Percentiles rank a stretch among this genome's conserved stretches.
Conservation (phyloP, 2,888 invertebrate species). For the Hydrotaea cyrtoneurina region DNA sequence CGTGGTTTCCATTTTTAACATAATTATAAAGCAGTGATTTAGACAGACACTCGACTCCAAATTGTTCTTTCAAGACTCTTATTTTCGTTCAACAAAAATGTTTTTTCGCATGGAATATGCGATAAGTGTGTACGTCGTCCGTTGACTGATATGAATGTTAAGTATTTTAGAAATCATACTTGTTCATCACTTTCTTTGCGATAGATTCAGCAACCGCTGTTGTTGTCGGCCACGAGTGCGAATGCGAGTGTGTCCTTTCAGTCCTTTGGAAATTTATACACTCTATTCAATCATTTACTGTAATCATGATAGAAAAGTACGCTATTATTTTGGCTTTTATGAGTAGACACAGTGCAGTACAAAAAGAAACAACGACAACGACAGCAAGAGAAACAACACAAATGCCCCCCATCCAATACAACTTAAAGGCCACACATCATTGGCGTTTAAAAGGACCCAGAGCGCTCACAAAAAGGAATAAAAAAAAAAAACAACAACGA, state of each 20-base stretch:
- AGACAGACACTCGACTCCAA: too few species aligned
- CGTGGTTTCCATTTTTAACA: too few species aligned
- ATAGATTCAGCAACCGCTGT: neutral
- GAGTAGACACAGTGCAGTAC: slow-evolving; percentile 13
- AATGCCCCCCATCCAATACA: slow-evolving; percentile 38
- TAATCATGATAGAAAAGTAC: slow-evolving; percentile 42
- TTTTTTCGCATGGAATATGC: too few species aligned
- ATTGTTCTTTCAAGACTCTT: too few species aligned
- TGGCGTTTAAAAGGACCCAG: slow-evolving; percentile 52
- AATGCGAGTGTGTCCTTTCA: neutral
- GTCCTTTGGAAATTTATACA: neutral
- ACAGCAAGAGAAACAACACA: neutral
- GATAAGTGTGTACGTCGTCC: neutral
- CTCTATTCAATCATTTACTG: slow-evolving; percentile 43
- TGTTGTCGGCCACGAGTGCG: neutral
- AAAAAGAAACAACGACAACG: slow-evolving; percentile 19
- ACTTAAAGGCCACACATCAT: slow-evolving; percentile 56
- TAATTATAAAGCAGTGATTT: too few species aligned
- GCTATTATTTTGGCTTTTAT: slow-evolving; percentile 44
- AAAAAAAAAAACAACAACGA: slow-evolving; percentile 16
- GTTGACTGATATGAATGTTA: slow-evolving; percentile 1
- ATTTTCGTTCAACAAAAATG: too few species aligned
- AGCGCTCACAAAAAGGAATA: slow-evolving; percentile 40
- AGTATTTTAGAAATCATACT: neutral
- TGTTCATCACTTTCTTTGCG: slow-evolving; percentile 5